Conservation (phyloP, 1,140 invertebrate genomes). For the Catajapyx aquilonaris region DNA sequence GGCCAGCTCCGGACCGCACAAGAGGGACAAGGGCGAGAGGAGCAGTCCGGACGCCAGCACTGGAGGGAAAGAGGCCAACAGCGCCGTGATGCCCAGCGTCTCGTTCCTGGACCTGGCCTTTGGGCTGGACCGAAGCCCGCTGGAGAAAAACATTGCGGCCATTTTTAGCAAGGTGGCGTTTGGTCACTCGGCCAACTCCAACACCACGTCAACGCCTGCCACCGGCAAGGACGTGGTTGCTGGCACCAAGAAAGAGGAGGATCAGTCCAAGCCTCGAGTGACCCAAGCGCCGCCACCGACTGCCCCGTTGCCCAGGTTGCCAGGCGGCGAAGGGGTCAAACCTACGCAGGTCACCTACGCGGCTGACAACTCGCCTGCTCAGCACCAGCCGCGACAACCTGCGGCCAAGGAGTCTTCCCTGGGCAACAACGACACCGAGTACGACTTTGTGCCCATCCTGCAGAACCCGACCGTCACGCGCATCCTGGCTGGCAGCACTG, state of each 20-base stretch:
- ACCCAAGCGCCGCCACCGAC: slow-evolving; percentile 5
- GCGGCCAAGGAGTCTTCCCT: background rate
- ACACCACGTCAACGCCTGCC: slow-evolving; percentile 28
- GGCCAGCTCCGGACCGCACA: background rate
- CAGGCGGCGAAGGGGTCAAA: background rate
- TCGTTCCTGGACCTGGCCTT: slow-evolving; percentile 9
- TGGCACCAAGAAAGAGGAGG: slow-evolving; percentile 12
- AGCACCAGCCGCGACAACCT: background rate
- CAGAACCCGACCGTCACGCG: slow-evolving; percentile 49
- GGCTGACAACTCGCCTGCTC: background rate
- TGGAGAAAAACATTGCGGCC: slow-evolving; percentile 38
- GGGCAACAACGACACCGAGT: slow-evolving; percentile 29
- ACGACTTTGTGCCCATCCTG: slow-evolving; percentile 29
- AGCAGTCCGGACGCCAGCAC: background rate
- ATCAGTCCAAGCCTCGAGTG: slow-evolving; percentile 7
- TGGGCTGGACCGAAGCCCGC: slow-evolving; percentile 9
- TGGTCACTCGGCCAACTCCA: slow-evolving; percentile 33
- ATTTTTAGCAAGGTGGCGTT: slow-evolving; percentile 44
- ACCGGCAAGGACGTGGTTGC: slow-evolving; percentile 29
- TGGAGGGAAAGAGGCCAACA: background rate
- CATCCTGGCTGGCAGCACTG: slow-evolving; percentile 57
- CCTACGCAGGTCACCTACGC: slow-evolving; percentile 2
- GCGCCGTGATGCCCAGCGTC: slow-evolving; percentile 2
- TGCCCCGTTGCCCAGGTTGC: no score
- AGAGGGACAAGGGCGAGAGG: background rate